phyloP scores from a whole-genome alignment of 2,113 vertebrate species.

The Hemiscyllium ocellatum region DNA sequence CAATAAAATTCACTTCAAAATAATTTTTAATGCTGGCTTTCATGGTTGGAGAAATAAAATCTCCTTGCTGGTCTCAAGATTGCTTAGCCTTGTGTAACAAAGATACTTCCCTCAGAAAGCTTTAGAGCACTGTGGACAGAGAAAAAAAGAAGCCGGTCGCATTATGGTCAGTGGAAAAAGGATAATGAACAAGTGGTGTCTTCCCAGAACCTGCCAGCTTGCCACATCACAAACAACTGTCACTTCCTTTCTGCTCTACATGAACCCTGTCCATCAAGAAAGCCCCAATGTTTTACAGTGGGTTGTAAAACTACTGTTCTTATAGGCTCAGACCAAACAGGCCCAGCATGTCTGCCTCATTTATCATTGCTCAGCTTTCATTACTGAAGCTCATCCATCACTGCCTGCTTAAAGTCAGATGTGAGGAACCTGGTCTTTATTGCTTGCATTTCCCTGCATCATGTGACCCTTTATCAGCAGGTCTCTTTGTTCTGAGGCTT shows the following conservation, averaged over 20 bases:
- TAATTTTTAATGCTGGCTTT: not conserved
- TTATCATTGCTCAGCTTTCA: slow-evolving; percentile 50
- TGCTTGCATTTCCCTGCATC: slow-evolving; percentile 40
- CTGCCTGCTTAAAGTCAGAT: slow-evolving; percentile 46
- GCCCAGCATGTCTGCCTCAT: slow-evolving; percentile 44
- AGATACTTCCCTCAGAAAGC: slow-evolving; percentile 2
- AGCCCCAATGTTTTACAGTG: slow-evolving; percentile 37
- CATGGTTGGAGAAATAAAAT: not conserved
- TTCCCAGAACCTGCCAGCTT: slow-evolving; percentile 6
- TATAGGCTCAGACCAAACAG: slow-evolving; percentile 40
- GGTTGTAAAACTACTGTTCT: slow-evolving; percentile 42
- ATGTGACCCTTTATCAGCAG: slow-evolving; percentile 44
- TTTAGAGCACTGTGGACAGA: slow-evolving; percentile 17
- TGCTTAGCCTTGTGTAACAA: not conserved
- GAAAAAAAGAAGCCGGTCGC: not conserved
- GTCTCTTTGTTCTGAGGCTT: slow-evolving; percentile 48
- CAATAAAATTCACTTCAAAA: not conserved
- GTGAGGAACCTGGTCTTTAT: slow-evolving; percentile 41
- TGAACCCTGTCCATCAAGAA: slow-evolving; percentile 43
- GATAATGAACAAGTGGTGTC: slow-evolving; percentile 26
- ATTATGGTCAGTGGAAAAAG: slow-evolving; percentile 19
- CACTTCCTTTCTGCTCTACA: slow-evolving; percentile 44
- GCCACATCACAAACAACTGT: slow-evolving; percentile 39
- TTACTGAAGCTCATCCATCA: slow-evolving; percentile 49
- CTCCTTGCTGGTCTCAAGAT: not conserved